Evolutionary conservation across 2,888 invertebrate species (phyloP).

Genomic region (Agrilus mali): DNA sequence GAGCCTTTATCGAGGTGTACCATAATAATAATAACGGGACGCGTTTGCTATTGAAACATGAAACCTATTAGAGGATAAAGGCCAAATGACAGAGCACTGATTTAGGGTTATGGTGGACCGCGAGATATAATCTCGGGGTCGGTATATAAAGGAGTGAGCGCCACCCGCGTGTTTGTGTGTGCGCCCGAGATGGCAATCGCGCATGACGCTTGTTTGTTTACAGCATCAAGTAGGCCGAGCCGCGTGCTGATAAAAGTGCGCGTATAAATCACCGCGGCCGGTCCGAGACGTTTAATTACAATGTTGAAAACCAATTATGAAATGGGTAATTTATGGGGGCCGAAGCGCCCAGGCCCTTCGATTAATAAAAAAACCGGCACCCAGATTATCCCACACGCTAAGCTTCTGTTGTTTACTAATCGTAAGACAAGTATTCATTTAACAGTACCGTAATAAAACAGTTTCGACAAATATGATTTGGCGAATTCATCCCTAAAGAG

Average conservation of each 20-base stretch:
- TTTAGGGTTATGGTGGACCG: too few species aligned
- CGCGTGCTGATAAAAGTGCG: constrained; percentile 23
- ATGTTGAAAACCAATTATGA: constrained; percentile 34
- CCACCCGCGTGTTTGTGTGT: constrained; percentile 17
- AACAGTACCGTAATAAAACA: too few species aligned
- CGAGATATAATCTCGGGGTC: too few species aligned
- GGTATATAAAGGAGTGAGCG: constrained; percentile 10
- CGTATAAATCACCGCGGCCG: constrained; percentile 26
- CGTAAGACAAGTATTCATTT: not conserved
- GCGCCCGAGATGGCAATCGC: constrained; percentile 25
- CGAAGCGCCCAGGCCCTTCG: constrained; percentile 15
- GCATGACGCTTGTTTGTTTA: constrained; percentile 29
- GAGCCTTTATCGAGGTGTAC: too few species aligned
- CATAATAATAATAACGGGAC: too few species aligned
- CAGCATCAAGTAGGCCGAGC: constrained; percentile 23
- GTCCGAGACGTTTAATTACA: constrained; percentile 30
- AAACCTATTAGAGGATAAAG: too few species aligned
- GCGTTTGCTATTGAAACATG: too few species aligned
- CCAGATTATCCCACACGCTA: constrained; percentile 16
- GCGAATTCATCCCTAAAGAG: too few species aligned
- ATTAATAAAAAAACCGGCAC: constrained; percentile 13
- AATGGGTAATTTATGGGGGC: constrained; percentile 29
- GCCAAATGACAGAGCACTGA: too few species aligned
- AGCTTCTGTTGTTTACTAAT: constrained; percentile 16
- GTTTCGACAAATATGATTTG: too few species aligned